These are phyloP conservation scores for Rhopilema esculentum DNA, from an alignment of 30 jellyfish, hydroid and myxozoan species.

Conservation along the genomic window DNA sequence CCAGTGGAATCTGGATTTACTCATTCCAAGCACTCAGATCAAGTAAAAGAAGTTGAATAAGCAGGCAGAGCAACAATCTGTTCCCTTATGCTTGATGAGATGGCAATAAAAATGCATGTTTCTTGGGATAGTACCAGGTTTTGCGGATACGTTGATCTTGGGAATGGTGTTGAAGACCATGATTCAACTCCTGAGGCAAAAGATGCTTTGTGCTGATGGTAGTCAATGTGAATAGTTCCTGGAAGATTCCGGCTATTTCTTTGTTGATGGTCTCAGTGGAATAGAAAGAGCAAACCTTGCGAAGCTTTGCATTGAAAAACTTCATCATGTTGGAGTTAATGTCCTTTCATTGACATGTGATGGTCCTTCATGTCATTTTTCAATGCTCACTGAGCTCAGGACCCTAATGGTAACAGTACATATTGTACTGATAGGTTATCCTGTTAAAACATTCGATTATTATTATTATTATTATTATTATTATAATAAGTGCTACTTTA, in stretches of 20 bases:
- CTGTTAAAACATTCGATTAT: too few relatives aligned
- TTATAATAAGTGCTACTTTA: too few relatives aligned
- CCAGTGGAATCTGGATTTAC: conserved; percentile 76
- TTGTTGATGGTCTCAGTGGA: conserved; percentile 75
- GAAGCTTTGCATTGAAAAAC: conserved; percentile 43
- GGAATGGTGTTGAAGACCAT: conserved; percentile 60
- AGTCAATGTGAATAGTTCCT: conserved; percentile 48
- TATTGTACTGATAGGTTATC: too few relatives aligned
- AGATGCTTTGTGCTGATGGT: conserved; percentile 77
- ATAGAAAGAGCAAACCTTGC: conserved; percentile 66
- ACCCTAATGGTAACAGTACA: too few relatives aligned
- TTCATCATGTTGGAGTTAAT: conserved; percentile 46
- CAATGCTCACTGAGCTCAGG: conserved; percentile 65
- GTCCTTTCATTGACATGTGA: conserved; percentile 61
- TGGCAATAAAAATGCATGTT: conserved; percentile 47
- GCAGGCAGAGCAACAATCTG: conserved; percentile 24
- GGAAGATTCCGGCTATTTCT: conserved; percentile 75
- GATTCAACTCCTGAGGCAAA: conserved; percentile 69
- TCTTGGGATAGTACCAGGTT: conserved; percentile 55
- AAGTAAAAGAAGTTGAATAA: conserved; percentile 17
- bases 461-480: too few relatives aligned
- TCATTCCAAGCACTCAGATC: conserved; percentile 11
- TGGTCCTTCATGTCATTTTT: conserved; percentile 78
- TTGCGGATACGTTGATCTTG: conserved; percentile 52
- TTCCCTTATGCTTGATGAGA: conserved; percentile 59